Conservation (phyloP, 2,888 invertebrate species). For the Apamea sordens region DNA sequence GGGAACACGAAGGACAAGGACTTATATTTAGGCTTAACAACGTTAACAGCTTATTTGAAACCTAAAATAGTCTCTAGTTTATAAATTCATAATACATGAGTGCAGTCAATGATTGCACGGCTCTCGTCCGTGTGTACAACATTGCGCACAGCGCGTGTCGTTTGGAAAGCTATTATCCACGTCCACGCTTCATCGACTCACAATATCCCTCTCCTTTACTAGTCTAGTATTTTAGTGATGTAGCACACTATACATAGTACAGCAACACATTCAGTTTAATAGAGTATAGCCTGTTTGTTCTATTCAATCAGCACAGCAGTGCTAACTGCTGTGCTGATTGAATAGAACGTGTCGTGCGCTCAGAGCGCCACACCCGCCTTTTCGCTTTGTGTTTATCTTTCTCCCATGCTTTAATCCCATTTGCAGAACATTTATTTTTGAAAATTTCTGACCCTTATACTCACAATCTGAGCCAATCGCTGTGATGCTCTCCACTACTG, state of each 20-base stretch:
- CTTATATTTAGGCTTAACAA: not conserved
- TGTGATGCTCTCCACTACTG: not conserved
- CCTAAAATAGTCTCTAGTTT: not conserved
- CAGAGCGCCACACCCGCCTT: not conserved
- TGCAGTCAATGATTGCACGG: constrained; percentile 27
- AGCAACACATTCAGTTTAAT: not conserved
- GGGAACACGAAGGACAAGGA: not conserved
- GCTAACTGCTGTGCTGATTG: too few relatives aligned
- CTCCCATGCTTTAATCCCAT: not conserved
- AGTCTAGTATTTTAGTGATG: constrained; percentile 45
- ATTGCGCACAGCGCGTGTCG: constrained; percentile 45
- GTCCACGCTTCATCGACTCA: constrained; percentile 68
- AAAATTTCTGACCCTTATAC: not conserved
- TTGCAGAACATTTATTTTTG: not conserved
- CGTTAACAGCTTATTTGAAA: not conserved
- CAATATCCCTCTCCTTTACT: constrained; percentile 46
- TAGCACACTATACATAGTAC: constrained; percentile 14
- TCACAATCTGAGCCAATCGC: not conserved
- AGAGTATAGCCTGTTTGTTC: not conserved
- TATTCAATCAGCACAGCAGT: constrained; percentile 7
- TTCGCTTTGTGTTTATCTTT: constrained; percentile 4
- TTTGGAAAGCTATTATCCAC: constrained; percentile 73
- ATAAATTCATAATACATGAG: constrained; percentile 8
- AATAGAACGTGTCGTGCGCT: not conserved
- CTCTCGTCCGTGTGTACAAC: constrained; percentile 44